Evolutionary conservation across 2,888 invertebrate species (phyloP), one percentile per base, ranked within the genome.

Genomic region (Caenorhabditis sp.): DNA sequence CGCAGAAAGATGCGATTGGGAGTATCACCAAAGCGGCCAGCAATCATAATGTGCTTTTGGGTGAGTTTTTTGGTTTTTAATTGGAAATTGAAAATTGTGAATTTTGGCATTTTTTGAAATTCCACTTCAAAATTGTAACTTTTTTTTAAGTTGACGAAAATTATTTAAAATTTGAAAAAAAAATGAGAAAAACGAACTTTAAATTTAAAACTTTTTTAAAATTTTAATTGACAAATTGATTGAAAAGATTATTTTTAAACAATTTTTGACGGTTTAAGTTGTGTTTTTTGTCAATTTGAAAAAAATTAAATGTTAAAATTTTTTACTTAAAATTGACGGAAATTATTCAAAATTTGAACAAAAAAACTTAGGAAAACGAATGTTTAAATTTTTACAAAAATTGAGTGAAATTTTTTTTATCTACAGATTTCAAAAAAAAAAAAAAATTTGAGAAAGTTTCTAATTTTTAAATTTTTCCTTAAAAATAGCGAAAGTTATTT

Each of bases 1-100:
- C 51, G 11, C 50, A 67, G 40, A 74, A 60, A n/a, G 74, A 67
- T 26, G 37, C 60, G 0, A 67, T 74, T n/a, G 67, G 50, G 24
- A 64, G 22, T 4, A 28, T 74, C 15, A 44, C 60, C 11, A 65
- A 18, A 40, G 26, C 15, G 0, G 24, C 67, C n/a, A 40, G 56
- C 1, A 58, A 67, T 60, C 74, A 74, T 9, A 58, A 35, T 26
- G 5, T 74, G 2, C 67, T 74, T 13, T 58, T 74, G 24, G 67
- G 74, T 74, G 20, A 20, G 67, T 65, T 28, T 20, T 20, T 15
- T 35, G 44, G n/a, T 44, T 44, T 44, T n/a, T n/a, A 44, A 44
- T 44, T 8, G 51, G 18, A 35, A 35, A 44, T 44, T 15, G n/a
- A n/a, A n/a, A n/a, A n/a, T n/a, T n/a, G n/a, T n/a, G n/a, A n/a